Evolutionary conservation across 2,888 invertebrate species (phyloP).

Genomic region (Hypomecis punctinalis): DNA sequence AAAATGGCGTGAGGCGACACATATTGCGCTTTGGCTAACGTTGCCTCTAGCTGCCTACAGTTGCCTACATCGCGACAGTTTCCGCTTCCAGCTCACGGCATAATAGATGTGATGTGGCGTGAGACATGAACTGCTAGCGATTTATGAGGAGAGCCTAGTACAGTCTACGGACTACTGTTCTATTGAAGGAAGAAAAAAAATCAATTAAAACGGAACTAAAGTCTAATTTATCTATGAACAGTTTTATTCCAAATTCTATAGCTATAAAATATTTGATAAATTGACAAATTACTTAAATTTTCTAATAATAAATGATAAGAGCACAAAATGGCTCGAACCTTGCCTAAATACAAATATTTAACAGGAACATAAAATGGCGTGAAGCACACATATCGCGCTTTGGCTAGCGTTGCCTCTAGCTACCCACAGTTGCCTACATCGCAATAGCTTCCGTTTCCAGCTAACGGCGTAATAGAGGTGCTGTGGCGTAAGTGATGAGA

Average conservation of each 20-base stretch:
- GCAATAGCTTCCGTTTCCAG: slow-evolving; percentile 21
- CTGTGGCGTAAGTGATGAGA: slow-evolving; percentile 5
- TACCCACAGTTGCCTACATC: slow-evolving; percentile 1
- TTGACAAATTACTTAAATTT: too few species aligned
- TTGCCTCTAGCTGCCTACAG: slow-evolving; percentile 6
- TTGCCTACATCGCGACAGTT: slow-evolving; percentile 13
- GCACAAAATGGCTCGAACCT: too few species aligned
- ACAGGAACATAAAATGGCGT: slow-evolving; percentile 9
- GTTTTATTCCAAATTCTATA: too few species aligned
- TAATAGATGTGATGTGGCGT: slow-evolving; percentile 11
- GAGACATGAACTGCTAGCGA: slow-evolving; percentile 1
- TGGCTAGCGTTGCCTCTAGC: slow-evolving; percentile 1
- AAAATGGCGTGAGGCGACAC: slow-evolving; percentile 14
- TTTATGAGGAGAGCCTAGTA: not conserved
- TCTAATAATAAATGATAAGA: too few species aligned
- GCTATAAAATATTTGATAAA: too few species aligned
- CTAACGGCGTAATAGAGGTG: slow-evolving; percentile 18
- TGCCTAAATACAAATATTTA: too few species aligned
- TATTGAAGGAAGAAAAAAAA: too few species aligned
- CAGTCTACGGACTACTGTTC: too few species aligned
- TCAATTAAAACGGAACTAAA: too few species aligned
- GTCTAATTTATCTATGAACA: too few species aligned
- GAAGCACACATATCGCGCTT: slow-evolving; percentile 3
- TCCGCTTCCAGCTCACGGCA: slow-evolving; percentile 22
- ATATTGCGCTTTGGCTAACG: not conserved